Evolutionary conservation across 2,797 vertebrate species (phyloP).

Genomic region (Botia kubotai): DNA sequence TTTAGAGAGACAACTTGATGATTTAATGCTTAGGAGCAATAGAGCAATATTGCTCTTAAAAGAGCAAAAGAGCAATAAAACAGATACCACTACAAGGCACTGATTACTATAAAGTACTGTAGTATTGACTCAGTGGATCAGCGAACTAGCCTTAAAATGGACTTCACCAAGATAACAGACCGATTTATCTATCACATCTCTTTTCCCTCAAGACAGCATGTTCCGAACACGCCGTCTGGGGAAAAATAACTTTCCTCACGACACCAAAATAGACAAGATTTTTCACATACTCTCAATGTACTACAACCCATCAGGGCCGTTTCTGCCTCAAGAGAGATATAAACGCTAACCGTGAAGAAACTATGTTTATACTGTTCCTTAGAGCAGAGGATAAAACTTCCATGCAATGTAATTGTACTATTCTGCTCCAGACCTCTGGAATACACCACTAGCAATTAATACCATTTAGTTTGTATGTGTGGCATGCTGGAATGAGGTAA

Average conservation of each 20-base stretch:
- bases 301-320: conserved; percentile 25
- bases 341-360: conserved; percentile 16
- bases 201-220: conserved; percentile 6
- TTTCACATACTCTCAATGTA: background rate
- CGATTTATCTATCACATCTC: conserved; percentile 15
- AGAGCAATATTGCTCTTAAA: background rate
- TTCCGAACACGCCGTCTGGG: conserved; percentile 4
- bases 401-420: background rate
- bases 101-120: background rate
- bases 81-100: background rate
- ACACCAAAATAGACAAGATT: background rate
- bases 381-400: conserved; percentile 7
- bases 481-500: background rate
- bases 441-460: background rate
- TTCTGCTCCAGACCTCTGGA: background rate
- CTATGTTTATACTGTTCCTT: background rate
- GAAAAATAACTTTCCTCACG: conserved; percentile 23
- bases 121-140: conserved; percentile 4
- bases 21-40: background rate
- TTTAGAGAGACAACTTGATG: background rate
- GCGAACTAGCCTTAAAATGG: background rate
- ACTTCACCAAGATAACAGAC: conserved; percentile 9
- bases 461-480: background rate
- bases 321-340: conserved; percentile 24
- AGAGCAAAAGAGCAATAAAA: conserved; percentile 6